These are phyloP conservation scores for Tanypteryx hageni DNA, from an alignment of 2,888 invertebrate genomes.

Conservation along the genomic window DNA sequence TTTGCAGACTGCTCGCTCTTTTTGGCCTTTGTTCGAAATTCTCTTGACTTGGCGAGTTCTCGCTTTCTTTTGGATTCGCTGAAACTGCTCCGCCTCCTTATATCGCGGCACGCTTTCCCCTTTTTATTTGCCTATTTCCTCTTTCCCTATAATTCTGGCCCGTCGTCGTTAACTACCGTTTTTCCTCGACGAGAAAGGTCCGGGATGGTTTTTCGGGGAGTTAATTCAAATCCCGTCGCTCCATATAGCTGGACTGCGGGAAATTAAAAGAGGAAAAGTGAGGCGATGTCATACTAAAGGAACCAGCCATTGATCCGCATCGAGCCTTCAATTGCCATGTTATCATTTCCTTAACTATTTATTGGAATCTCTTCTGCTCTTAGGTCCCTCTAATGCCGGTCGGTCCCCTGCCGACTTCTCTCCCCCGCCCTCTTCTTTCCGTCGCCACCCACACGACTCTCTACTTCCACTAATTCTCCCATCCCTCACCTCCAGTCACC, in stretches of 20 bases:
- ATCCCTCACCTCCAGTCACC: not conserved
- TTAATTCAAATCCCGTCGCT: conserved; percentile 6
- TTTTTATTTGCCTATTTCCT: not conserved
- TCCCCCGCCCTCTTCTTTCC: not conserved
- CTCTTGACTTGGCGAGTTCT: not conserved
- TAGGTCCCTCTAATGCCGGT: not conserved
- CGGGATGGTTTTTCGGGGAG: not conserved
- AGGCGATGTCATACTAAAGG: not conserved
- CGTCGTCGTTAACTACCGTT: not conserved
- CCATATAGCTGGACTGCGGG: not conserved
- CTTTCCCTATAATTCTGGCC: not conserved
- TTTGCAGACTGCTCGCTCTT: no score
- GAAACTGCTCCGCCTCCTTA: no score
- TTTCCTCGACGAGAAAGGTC: not conserved
- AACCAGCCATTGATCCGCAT: conserved; percentile 8
- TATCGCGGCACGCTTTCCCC: not conserved
- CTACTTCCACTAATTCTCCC: not conserved
- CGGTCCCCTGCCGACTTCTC: conserved; percentile 8
- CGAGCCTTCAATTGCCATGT: conserved; percentile 5
- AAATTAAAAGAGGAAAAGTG: conserved; percentile 17
- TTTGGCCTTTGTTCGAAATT: not conserved
- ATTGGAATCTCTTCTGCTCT: conserved; percentile 6
- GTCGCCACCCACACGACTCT: not conserved
- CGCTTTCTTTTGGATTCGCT: no score
- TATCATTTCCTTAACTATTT: conserved; percentile 20